A percentile compares a stretch with the other conserved stretches of the same genome.
phyloP scores from a whole-genome alignment of 2,888 invertebrate species.

The Brachyptera putata region DNA sequence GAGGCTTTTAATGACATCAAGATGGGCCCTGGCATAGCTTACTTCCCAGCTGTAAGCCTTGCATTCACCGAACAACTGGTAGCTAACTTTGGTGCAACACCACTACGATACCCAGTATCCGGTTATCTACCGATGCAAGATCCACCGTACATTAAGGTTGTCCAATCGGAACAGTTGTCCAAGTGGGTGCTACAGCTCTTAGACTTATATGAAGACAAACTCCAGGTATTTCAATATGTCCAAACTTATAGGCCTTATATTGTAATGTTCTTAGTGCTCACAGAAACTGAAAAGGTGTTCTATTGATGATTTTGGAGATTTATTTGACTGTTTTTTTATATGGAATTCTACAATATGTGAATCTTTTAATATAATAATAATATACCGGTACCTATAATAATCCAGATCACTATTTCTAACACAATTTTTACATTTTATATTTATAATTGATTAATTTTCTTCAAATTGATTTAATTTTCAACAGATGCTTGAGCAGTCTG shows the following conservation, averaged over 20 bases:
- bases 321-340: too few relatives aligned
- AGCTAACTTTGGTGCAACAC: constrained; percentile 73
- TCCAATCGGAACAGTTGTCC: constrained; percentile 47
- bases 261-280: too few relatives aligned
- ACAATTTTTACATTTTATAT: too few relatives aligned
- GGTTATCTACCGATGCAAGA: constrained; percentile 64
- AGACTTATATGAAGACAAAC: constrained; percentile 35
- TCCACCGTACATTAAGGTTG: constrained; percentile 33
- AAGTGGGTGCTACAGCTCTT: constrained; percentile 48
- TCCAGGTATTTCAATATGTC: constrained; percentile 28
- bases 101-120: constrained; percentile 61
- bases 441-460: too few relatives aligned
- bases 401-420: too few relatives aligned
- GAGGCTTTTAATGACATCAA: constrained; percentile 66
- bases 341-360: too few relatives aligned
- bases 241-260: background rate
- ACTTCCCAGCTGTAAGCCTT: constrained; percentile 76
- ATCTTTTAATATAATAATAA: too few relatives aligned
- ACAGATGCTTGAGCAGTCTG: too few relatives aligned
- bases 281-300: too few relatives aligned
- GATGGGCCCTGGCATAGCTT: constrained; percentile 68
- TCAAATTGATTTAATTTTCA: too few relatives aligned
- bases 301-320: too few relatives aligned
- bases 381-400: too few relatives aligned
- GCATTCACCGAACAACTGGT: constrained; percentile 71